Base-by-base conservation (phyloP, 2,888 invertebrate species). In the Venusia cambrica region DNA sequence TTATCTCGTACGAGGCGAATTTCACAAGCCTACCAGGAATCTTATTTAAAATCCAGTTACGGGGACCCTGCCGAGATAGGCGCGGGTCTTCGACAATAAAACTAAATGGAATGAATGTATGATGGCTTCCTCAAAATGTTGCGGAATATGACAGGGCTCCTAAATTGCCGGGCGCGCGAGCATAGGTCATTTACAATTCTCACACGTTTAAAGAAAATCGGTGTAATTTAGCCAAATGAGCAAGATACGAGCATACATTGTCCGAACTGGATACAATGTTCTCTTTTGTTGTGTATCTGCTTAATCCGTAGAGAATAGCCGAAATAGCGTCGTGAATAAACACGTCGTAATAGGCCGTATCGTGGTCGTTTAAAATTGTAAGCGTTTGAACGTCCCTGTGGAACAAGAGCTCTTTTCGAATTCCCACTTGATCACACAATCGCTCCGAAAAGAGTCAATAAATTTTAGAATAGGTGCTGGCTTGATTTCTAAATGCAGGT, bases 1-100 rank as follows among this genome's bases (percentile, higher is more conserved):
- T 85, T 85, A 87, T 87, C 85, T 78, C 70, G 73, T 66, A 58
- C 48, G 43, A 76, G 69, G 78, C 76, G 79, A 85, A 85, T 81
- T 83, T 83, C 74, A 67, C 70, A 70, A 74, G 74, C 68, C 71
- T 68, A 67, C 70, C 57, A 71, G 73, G 70, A 79, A 84, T 83
- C 85, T 84, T 84, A 87, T 87, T 87, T 87, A 85, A 85, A 87
- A 85, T 87, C 85, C 83, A 69, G 84, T 87, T 84, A 84, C 72
- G 73, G 73, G 62, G 67, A 62, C 63, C 62, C 62, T n/a, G 68
- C 51, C 64, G 74, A 83, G 85, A 87, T 85, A 85, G 83, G 85
- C 83, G 73, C 78, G 80, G 84, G 78, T 69, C 78, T 76, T 68
- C 62, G 73, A 83, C 84, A 85, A 84, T 87, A 87, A 84, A 87